Percentiles rank a stretch among this genome's conserved stretches.
These are phyloP conservation scores for Oryzaephilus surinamensis DNA, from an alignment of 1,140 invertebrate genomes.

Conservation along the genomic window DNA sequence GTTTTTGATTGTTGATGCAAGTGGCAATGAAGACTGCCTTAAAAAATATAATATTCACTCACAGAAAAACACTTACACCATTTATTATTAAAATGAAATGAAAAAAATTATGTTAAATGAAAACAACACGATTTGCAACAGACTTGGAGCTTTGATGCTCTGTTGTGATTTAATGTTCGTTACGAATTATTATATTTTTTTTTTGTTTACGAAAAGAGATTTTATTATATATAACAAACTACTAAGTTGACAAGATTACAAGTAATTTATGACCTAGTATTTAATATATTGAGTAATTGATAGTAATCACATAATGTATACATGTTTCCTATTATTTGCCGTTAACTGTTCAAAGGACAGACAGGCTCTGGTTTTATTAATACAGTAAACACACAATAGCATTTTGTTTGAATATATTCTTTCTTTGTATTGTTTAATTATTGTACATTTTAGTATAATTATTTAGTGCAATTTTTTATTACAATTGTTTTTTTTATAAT, in stretches of 20 bases:
- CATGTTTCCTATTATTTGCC: slow-evolving; percentile 28
- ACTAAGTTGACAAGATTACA: slow-evolving; percentile 21
- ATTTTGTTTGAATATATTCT: neutral
- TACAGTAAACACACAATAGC: slow-evolving; percentile 8
- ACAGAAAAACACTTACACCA: no score
- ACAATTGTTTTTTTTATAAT: neutral
- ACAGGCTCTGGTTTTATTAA: slow-evolving; percentile 27
- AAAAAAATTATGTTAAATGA: no score
- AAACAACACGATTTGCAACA: no score
- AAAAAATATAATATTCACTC: no score
- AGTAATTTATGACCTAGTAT: slow-evolving; percentile 32
- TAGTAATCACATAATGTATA: slow-evolving; percentile 26
- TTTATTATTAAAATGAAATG: no score
- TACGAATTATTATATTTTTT: slow-evolving; percentile 7
- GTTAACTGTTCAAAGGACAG: slow-evolving; percentile 19
- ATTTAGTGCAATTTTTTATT: neutral
- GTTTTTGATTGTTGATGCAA: no score
- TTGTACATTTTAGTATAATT: neutral
- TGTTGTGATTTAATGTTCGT: slow-evolving; percentile 13
- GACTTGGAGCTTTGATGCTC: slow-evolving; percentile 18
- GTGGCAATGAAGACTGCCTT: no score
- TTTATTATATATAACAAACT: slow-evolving; percentile 8
- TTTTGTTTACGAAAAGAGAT: slow-evolving; percentile 4
- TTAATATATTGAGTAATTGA: slow-evolving; percentile 27
- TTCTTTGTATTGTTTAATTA: neutral